Percentiles rank a stretch among this genome's conserved stretches.
Evolutionary conservation across 64 coral and sea anemone species (phyloP).

Genomic region (Pocillopora damicornis): DNA sequence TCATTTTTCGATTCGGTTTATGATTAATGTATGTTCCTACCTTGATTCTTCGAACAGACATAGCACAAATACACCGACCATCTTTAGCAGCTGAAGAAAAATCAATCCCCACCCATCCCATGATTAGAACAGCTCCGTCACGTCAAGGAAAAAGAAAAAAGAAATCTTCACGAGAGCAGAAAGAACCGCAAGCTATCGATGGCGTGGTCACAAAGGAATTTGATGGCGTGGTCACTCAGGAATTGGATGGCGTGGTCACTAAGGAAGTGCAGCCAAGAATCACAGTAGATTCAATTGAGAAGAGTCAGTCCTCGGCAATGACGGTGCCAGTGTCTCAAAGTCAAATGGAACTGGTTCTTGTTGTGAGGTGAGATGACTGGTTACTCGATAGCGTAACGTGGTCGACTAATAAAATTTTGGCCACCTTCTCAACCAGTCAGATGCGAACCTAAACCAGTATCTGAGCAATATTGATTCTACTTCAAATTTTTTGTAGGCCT

Average conservation of each 20-base stretch:
- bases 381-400: too few relatives aligned
- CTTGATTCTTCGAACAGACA: not conserved
- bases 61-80: not conserved
- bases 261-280: not conserved
- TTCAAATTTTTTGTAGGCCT: not conserved
- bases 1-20: not conserved
- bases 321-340: constrained; percentile 8
- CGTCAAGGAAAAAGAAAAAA: constrained; percentile 17
- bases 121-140: constrained; percentile 7
- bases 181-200: not conserved
- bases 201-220: not conserved
- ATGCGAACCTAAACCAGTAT: too few relatives aligned
- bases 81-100: not conserved
- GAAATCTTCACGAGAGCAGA: not conserved
- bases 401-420: too few relatives aligned
- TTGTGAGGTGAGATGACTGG: not conserved
- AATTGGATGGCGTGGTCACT: not conserved
- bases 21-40: not conserved
- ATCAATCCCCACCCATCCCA: not conserved
- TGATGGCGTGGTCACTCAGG: not conserved
- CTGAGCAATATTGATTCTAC: too few relatives aligned
- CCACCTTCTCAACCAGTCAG: too few relatives aligned
- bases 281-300: not conserved
- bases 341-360: constrained; percentile 33
- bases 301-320: not conserved